Evolutionary conservation across 2,113 vertebrate genomes (phyloP), one percentile per base, ranked within the genome.

Genomic region (Dissostichus mawsoni): DNA sequence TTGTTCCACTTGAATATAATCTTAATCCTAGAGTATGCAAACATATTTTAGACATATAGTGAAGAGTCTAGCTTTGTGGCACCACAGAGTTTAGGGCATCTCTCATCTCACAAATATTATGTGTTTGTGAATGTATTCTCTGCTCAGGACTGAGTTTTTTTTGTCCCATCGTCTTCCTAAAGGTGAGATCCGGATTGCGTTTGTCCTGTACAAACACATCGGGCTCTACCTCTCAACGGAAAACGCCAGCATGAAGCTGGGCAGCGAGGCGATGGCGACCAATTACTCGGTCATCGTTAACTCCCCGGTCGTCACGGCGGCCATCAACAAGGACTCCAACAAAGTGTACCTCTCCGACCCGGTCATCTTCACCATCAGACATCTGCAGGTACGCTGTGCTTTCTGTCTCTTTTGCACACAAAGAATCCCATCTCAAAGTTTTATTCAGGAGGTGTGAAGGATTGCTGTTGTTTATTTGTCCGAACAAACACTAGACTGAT

Each of bases 261-360:
- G 96, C 87, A 96, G 93, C 14, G 97, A 99, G 85, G 97, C 97
- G 0, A 93, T 98, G 94, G 96, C 96, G 0, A 97, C 98, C 76
- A 99, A 99, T 91, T 97, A 99, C 89, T 98, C 98, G 0, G 95
- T 99, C 91, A 98, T 99, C 2, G 97, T 99, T 92, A 99, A 99
- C 92, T 99, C 98, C 0, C 97, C 97, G 0, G 95, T 99, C 45
- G 97, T 99, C 89, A 98, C 97, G 0, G 98, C 98, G 2, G 96
- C 98, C 92, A 99, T 99, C 93, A 99, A 98, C 94, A 99, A 99
- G 89, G 98, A 99, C 91, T 96, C 96, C 69, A 99, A 97, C 92
- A 99, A 99, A 90, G 96, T 99, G 80, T 99, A 99, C 87, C 94
- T 99, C 76, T 97, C 97, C 55, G 98, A 99, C 87, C 98, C 98